Base-by-base conservation (phyloP, 2,888 invertebrate species). In the Panopea generosa region DNA sequence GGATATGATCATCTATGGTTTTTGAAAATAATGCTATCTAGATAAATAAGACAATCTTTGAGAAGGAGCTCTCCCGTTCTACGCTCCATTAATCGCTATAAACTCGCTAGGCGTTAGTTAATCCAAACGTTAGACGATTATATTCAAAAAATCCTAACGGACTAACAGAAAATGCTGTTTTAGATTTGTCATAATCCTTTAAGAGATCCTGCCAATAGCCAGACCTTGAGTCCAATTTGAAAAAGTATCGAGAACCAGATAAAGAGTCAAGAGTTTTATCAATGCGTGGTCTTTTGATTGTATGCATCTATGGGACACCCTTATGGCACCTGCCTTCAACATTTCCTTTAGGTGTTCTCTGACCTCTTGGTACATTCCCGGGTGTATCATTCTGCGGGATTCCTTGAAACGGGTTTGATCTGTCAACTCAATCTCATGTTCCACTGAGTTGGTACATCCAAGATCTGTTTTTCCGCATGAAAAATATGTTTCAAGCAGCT, bases 331-430 rank as follows among this genome's bases (percentile, higher is more conserved):
- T n/a, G 60, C 40, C 18, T 45, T 60, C n/a, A 59, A 40, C 63
- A 75, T 63, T 33, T 71, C 50, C 33, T 71, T 71, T 11, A 60
- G 2, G 57, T 65, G 65, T 16, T 62, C 18, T 16, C 59, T 0
- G 1, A 71, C 63, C 29, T 75, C 65, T 27, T 73, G 59, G 27
- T 43, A 57, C 52, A 56, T 47, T 11, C 40, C 63, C 9, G 70
- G 65, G n/a, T 26, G 55, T 6, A 55, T 55, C n/a, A 9, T 55
- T 29, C 33, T 3, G 6, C 26, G 11, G 22, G 55, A 16, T 26
- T 55, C 29, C 18, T 55, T 55, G 33, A 55, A 55, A n/a, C 11
- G 55, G 4, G 6, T 45, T n/a, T 4, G 6, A 45, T 45, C 45
- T 6, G 45, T 45, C 6, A 45, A 20, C 45, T 45, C 3, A 16